These are phyloP conservation scores for Sciaenops ocellatus DNA, from an alignment of 2,797 vertebrate genomes.

Conservation along the genomic window DNA sequence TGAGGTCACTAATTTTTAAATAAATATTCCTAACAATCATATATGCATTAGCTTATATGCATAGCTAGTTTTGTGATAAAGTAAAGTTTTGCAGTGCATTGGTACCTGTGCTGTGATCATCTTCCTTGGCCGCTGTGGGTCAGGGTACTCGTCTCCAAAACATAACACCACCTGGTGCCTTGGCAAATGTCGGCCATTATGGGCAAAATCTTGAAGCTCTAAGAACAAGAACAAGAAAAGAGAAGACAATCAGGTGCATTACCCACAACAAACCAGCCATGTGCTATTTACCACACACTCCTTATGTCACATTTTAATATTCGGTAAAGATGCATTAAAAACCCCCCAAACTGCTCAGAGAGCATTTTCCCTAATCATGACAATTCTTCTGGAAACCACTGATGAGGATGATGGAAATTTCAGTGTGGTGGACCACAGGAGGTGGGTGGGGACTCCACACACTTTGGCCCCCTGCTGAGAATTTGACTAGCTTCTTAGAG, in stretches of 20 bases:
- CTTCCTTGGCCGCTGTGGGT: slow-evolving; percentile 93
- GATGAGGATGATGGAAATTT: slow-evolving; percentile 54
- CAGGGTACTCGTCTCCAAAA: slow-evolving; percentile 97
- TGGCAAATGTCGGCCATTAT: slow-evolving; percentile 90
- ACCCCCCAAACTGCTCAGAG: not conserved
- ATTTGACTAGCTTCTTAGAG: slow-evolving; percentile 21
- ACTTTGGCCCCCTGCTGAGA: slow-evolving; percentile 46
- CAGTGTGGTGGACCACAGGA: slow-evolving; percentile 67
- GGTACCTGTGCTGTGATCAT: slow-evolving; percentile 93
- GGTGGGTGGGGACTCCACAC: slow-evolving; percentile 78
- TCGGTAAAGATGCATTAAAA: slow-evolving; percentile 1
- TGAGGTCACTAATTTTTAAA: not conserved
- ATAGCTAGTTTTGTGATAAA: not conserved
- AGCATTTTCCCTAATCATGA: slow-evolving; percentile 23
- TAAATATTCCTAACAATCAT: not conserved
- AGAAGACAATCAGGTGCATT: not conserved
- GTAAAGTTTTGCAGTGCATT: not conserved
- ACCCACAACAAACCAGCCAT: not conserved
- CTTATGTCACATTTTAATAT: not conserved
- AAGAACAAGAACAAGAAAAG: slow-evolving; percentile 4
- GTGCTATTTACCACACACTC: not conserved
- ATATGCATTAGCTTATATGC: not conserved
- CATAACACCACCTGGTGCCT: slow-evolving; percentile 93
- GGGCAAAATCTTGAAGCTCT: slow-evolving; percentile 94
- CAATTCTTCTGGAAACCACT: slow-evolving; percentile 56